Evolutionary conservation across 1,140 invertebrate genomes (phyloP), one percentile per base, ranked within the genome.

Genomic region (Cyphomyrmex costatus): DNA sequence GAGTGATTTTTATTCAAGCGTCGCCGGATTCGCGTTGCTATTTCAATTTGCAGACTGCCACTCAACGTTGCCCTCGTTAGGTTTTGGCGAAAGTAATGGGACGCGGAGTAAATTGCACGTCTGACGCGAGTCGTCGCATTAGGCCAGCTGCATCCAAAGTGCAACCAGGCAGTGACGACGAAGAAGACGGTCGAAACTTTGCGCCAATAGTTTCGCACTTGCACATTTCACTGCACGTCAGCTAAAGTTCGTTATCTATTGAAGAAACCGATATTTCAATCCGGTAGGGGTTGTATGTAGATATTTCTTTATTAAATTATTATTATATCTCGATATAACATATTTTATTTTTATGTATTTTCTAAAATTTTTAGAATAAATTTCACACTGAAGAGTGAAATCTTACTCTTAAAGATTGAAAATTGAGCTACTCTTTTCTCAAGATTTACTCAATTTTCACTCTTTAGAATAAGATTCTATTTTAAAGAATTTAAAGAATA

Each of bases 11-110:
- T 71, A 73, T 86, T 80, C 53, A 33, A 27, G 53, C 16, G 46
- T 51, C 42, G n/a, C 42, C 77, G 53, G 33, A 71, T 68, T 24
- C 19, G 46, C 85, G 46, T 86, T 86, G 80, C 79, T 83, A 84
- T 86, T 86, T 86, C 73, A 86, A 86, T 86, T 76, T 86, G 65
- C 79, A 58, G 79, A 53, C 71, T 86, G 85, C 79, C 85, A 86
- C 79, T 86, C 85, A 76, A 27, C 61, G 60, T 51, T 76, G 51
- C 79, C 42, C 85, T 86, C 85, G 70, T 86, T 86, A 84, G 79
- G 21, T 84, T 84, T 73, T 30, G 65, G 66, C 24, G 33, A 65
- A 80, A 76, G 85, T 73, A 86, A 84, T 68, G 66, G 85, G 79
- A 86, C 70, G 60, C 49, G 33, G 51, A 84, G 85, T 84, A 86